Conservation (phyloP, 2,888 invertebrate genomes). For the Podabrus alpinus region DNA sequence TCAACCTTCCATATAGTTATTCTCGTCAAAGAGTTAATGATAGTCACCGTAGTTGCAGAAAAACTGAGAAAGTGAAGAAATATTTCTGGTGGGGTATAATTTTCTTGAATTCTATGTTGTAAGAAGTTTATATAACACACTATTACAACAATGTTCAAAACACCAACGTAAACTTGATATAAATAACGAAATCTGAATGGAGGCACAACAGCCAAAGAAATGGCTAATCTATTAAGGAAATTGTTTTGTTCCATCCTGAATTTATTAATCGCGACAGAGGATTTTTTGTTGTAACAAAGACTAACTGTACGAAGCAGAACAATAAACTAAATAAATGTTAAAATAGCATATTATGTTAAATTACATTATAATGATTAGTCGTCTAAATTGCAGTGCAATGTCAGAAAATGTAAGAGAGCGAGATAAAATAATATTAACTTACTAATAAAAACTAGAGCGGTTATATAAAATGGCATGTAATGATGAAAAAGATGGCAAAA, state of each 20-base stretch:
- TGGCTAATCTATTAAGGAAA: background rate
- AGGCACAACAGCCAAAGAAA: background rate
- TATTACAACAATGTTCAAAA: background rate
- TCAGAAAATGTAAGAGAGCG: no score
- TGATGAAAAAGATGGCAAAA: no score
- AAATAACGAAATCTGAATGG: background rate
- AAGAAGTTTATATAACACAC: background rate
- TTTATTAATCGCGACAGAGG: no score
- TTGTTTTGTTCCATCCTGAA: background rate
- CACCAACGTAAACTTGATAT: background rate
- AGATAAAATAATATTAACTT: no score
- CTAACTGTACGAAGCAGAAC: no score
- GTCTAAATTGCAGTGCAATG: no score
- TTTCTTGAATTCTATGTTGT: fast-evolving
- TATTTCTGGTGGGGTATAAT: background rate
- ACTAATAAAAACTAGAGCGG: no score
- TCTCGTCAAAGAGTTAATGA: background rate
- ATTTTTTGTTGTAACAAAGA: no score
- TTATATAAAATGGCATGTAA: no score
- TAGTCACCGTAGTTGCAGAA: background rate
- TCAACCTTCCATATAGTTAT: background rate
- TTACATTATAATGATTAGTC: no score
- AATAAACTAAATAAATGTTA: no score
- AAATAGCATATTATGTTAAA: no score
- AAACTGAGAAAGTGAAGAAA: background rate